Conservation (phyloP, 2,888 invertebrate genomes). For the Drosophila peninsularis region DNA sequence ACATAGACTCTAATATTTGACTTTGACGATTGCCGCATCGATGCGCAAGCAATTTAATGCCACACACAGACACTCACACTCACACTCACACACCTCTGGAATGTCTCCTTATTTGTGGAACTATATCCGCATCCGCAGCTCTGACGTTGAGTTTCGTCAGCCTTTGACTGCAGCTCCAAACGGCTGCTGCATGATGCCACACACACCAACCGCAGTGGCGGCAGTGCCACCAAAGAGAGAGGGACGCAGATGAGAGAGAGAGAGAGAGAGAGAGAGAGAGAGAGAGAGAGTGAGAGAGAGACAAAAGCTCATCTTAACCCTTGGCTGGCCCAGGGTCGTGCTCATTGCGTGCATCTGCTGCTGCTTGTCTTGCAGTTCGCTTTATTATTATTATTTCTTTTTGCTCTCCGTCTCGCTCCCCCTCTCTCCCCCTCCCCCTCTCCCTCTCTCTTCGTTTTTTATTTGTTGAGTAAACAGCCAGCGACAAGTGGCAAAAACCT, state of each 20-base stretch:
- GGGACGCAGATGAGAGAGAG: not conserved
- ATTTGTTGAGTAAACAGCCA: constrained; percentile 30
- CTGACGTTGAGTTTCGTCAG: constrained; percentile 44
- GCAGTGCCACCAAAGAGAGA: constrained; percentile 14
- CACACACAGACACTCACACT: constrained; percentile 16
- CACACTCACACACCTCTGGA: constrained; percentile 5
- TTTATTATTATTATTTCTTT: constrained; percentile 24
- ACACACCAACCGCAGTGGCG: constrained; percentile 27
- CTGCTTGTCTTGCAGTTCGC: constrained; percentile 10
- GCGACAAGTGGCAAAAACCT: constrained; percentile 58
- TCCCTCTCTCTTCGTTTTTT: not conserved
- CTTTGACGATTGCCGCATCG: constrained; percentile 44
- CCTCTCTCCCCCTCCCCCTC: constrained; percentile 1
- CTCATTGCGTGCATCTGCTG: constrained; percentile 26
- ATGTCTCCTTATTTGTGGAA: constrained; percentile 44
- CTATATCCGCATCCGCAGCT: constrained; percentile 45
- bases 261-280: not conserved
- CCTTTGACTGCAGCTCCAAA: constrained; percentile 44
- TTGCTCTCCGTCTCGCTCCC: not conserved
- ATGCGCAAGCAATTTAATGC: constrained; percentile 55
- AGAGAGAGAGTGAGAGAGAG: constrained; percentile 6
- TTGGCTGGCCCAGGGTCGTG: constrained; percentile 42
- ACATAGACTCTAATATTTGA: constrained; percentile 42
- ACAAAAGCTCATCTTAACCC: constrained; percentile 49
- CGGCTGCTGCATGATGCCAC: constrained; percentile 34